Evolutionary conservation across 2,797 vertebrate species (phyloP), one percentile per base, ranked within the genome.

Genomic region (Borostomias antarcticus): DNA sequence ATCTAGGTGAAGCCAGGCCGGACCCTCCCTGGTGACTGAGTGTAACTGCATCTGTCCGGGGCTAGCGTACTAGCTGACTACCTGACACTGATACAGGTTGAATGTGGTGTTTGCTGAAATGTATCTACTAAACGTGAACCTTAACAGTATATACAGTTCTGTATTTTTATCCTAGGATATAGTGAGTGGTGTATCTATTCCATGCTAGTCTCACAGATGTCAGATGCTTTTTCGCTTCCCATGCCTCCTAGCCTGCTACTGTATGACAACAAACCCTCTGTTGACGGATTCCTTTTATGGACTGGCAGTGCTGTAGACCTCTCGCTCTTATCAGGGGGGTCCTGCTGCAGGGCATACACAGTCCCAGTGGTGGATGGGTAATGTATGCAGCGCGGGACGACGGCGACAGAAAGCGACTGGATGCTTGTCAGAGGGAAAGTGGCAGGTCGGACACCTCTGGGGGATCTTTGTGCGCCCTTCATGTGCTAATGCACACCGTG

Each of bases 321-420:
- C 32, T 62, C 73, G 70, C 58, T 78, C 68, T 78, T 77, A 78
- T 74, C 76, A 72, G 72, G 72, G n/a, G n/a, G 53, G 19, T 17
- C 65, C 69, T 73, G 74, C 68, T 70, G 75, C 60, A 1, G 58
- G 79, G 73, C 21, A 11, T 60, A 78, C 78, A 76, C 66, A 69
- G 71, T 84, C 76, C 63, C 58, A 61, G 53, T 69, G 80, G 84
- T 81, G 74, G 32, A 59, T 72, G 66, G 69, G 69, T 73, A 75
- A 82, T 72, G 62, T 17, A 23, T n/a, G 15, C 45, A 54, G 62
- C 63, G 58, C 77, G 72, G 76, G 50, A n/a, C 68, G 82, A 74
- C 72, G 77, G 77, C 78, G 78, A 84, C 78, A 69, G 47, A 58
- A 68, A 56, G 80, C 79, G 80, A 81, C 65, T n/a, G 66, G 74